Evolutionary conservation across 2,888 invertebrate species (phyloP).

Genomic region (Meganola albula): DNA sequence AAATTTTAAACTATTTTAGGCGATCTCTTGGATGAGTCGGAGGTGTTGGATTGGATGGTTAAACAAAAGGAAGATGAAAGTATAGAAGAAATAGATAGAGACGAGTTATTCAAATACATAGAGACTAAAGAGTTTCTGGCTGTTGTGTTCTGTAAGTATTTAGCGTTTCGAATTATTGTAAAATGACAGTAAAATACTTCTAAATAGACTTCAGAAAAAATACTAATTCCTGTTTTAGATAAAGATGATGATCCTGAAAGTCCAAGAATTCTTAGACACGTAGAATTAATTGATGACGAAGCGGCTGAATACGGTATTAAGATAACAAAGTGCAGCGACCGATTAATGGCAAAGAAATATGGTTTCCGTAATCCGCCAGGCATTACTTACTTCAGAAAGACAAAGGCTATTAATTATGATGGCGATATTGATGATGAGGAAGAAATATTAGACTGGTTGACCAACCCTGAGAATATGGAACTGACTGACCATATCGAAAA

Average conservation of each 20-base stretch:
- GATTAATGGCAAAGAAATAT: constrained; percentile 95
- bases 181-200: background rate
- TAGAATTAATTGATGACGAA: constrained; percentile 94
- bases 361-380: constrained; percentile 94
- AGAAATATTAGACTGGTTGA: constrained; percentile 93
- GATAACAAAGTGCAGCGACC: constrained; percentile 91
- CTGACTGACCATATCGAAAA: constrained; percentile 94
- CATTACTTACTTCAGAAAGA: constrained; percentile 93
- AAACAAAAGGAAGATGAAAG: constrained; percentile 94
- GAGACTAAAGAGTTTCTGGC: constrained; percentile 94
- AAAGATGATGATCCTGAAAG: constrained; percentile 89
- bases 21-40: constrained; percentile 82
- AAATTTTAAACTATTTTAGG: constrained; percentile 64
- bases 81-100: constrained; percentile 92
- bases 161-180: background rate
- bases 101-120: constrained; percentile 88
- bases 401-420: constrained; percentile 92
- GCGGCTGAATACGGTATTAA: constrained; percentile 94
- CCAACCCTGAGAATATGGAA: constrained; percentile 96
- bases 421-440: constrained; percentile 95
- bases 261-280: constrained; percentile 87
- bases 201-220: background rate
- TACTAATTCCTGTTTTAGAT: constrained; percentile 64
- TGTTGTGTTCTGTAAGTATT: constrained; percentile 92
- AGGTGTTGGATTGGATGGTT: constrained; percentile 93